A percentile compares a stretch with the other conserved stretches of the same genome.
phyloP scores from a whole-genome alignment of 53 echinoderm and acorn worm genomes.

The Actinopyga echinites region DNA sequence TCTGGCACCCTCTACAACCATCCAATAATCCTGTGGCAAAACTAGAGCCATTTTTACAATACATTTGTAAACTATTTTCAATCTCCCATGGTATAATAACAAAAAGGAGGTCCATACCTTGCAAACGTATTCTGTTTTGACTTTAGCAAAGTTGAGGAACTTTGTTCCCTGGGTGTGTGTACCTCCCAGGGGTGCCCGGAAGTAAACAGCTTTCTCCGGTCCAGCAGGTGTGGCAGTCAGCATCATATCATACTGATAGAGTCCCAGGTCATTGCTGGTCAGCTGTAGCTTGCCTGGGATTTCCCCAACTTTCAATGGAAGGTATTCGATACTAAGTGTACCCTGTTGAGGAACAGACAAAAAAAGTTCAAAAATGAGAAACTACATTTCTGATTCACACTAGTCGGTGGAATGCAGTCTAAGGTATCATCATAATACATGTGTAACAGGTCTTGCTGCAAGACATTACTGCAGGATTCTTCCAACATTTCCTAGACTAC shows the following conservation, averaged over 20 bases:
- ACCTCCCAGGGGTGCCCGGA: slow-evolving; percentile 86
- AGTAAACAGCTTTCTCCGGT: slow-evolving; percentile 97
- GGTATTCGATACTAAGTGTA: slow-evolving; percentile 84
- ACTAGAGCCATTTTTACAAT: not conserved
- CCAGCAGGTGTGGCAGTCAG: slow-evolving; percentile 92
- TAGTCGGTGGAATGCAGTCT: too few relatives aligned
- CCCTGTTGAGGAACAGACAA: slow-evolving; percentile 47
- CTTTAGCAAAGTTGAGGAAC: slow-evolving; percentile 94
- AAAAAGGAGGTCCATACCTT: slow-evolving; percentile 58
- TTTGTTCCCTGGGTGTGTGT: slow-evolving; percentile 79
- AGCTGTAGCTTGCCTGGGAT: slow-evolving; percentile 84
- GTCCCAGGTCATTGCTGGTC: slow-evolving; percentile 92
- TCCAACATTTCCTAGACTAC: too few relatives aligned
- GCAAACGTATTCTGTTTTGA: slow-evolving; percentile 96
- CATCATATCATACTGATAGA: slow-evolving; percentile 89
- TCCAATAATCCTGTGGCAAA: not conserved
- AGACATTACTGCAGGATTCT: too few relatives aligned
- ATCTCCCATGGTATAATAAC: too few relatives aligned
- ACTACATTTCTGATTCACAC: too few relatives aligned
- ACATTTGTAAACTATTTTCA: too few relatives aligned
- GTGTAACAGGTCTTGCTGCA: too few relatives aligned
- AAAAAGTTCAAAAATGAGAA: too few relatives aligned
- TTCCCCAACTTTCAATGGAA: slow-evolving; percentile 85
- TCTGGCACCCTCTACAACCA: not conserved
- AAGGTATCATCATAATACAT: too few relatives aligned